Evolutionary conservation across 2,113 vertebrate genomes (phyloP).

Genomic region (Orientallactaga bullata): DNA sequence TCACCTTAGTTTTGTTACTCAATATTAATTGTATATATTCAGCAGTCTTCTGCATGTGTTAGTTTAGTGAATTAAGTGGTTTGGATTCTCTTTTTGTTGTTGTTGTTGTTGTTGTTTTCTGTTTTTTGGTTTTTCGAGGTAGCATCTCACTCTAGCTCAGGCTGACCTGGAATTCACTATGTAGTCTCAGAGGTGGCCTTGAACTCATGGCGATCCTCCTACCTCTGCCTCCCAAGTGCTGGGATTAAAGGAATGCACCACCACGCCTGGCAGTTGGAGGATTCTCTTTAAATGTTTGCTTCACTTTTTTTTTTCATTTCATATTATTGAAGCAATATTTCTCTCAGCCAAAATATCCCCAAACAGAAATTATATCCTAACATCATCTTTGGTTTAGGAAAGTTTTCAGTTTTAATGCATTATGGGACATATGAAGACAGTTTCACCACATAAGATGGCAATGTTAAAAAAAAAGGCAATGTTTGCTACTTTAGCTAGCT

Average conservation of each 20-base stretch:
- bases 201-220: no score
- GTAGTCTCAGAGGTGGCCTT: no score
- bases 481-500: background rate
- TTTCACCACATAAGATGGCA: background rate
- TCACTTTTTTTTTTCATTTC: background rate
- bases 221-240: no score
- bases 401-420: conserved; percentile 21
- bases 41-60: background rate
- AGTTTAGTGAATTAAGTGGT: background rate
- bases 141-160: no score
- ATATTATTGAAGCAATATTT: conserved; percentile 37
- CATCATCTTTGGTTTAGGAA: background rate
- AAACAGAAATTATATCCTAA: background rate
- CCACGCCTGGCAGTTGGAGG: no score
- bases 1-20: background rate
- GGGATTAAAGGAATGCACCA: no score
- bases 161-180: no score
- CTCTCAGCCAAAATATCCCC: background rate
- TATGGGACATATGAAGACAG: background rate
- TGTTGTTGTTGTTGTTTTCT: no score
- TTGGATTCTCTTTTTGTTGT: background rate
- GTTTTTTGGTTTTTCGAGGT: no score
- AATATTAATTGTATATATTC: background rate
- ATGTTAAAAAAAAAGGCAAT: background rate
- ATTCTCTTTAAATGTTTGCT: background rate